Evolutionary conservation across 2,888 invertebrate species (phyloP).

Genomic region (Monopis laevigella): DNA sequence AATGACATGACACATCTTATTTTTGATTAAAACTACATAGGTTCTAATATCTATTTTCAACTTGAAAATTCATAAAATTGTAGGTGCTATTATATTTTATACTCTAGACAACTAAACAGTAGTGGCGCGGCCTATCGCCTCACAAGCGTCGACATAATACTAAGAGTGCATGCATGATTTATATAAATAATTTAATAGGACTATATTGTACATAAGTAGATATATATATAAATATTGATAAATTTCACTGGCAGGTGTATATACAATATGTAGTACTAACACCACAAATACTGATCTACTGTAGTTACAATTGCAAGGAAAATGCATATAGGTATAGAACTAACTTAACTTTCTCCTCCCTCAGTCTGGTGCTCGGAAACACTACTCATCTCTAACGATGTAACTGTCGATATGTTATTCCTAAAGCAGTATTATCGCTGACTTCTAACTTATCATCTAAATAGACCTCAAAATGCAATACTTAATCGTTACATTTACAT

Average conservation of each 20-base stretch:
- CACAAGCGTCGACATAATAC: conserved; percentile 51
- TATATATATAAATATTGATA: not conserved
- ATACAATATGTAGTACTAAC: conserved; percentile 2
- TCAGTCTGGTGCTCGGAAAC: conserved; percentile 3
- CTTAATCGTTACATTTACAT: conserved; percentile 63
- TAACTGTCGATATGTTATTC: conserved; percentile 67
- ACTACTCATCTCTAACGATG: conserved; percentile 25
- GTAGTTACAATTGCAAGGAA: conserved; percentile 4
- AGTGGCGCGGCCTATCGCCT: conserved; percentile 47
- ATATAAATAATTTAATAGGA: conserved; percentile 62
- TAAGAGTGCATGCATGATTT: conserved; percentile 66
- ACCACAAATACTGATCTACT: conserved; percentile 1
- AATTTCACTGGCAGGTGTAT: conserved; percentile 6
- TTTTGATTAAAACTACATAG: conserved; percentile 54
- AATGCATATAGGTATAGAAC: conserved; percentile 3
- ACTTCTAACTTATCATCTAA: conserved; percentile 62
- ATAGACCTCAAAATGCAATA: conserved; percentile 67
- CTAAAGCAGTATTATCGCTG: conserved; percentile 65
- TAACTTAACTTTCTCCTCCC: not conserved
- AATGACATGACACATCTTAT: conserved; percentile 64
- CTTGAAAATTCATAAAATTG: conserved; percentile 47
- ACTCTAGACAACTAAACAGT: conserved; percentile 58
- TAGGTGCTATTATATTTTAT: conserved; percentile 62
- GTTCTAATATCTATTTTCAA: conserved; percentile 58
- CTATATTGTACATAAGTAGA: conserved; percentile 21